Percentiles rank a stretch among this genome's conserved stretches.
Conservation (phyloP, 2,113 vertebrate genomes). For the Smithornis capensis region DNA sequence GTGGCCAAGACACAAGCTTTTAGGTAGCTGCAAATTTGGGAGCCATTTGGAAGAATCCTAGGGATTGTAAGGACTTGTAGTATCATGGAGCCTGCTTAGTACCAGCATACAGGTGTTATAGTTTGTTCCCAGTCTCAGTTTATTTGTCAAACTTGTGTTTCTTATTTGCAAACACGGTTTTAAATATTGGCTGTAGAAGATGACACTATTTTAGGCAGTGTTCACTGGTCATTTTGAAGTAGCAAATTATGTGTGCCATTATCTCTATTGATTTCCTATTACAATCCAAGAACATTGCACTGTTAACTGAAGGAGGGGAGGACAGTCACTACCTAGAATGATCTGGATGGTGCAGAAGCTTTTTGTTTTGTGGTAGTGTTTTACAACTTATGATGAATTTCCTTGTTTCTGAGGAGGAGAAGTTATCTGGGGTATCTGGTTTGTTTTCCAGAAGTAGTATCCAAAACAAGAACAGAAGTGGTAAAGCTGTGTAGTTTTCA, state of each 20-base stretch:
- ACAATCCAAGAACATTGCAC: neutral
- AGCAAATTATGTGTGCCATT: neutral
- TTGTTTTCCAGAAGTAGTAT: neutral
- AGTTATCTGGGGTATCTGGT: neutral
- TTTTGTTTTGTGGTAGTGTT: neutral
- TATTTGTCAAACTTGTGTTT: neutral
- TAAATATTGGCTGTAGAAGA: neutral
- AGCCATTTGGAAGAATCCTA: neutral
- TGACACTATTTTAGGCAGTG: neutral
- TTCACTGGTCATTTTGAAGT: neutral
- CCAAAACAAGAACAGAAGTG: neutral
- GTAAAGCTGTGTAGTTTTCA: neutral
- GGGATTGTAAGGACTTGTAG: neutral
- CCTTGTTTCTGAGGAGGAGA: neutral
- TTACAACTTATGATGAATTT: neutral
- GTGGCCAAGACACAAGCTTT: neutral
- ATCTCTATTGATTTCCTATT: neutral
- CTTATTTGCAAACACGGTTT: neutral
- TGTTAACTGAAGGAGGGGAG: neutral
- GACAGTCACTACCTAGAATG: neutral
- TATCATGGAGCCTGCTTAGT: neutral
- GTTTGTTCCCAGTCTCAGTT: neutral
- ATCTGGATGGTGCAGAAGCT: neutral
- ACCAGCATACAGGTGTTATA: accelerated
- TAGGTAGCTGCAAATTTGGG: neutral